These are phyloP conservation scores for Solea senegalensis DNA, from an alignment of 2,113 vertebrate genomes.

Conservation along the genomic window DNA sequence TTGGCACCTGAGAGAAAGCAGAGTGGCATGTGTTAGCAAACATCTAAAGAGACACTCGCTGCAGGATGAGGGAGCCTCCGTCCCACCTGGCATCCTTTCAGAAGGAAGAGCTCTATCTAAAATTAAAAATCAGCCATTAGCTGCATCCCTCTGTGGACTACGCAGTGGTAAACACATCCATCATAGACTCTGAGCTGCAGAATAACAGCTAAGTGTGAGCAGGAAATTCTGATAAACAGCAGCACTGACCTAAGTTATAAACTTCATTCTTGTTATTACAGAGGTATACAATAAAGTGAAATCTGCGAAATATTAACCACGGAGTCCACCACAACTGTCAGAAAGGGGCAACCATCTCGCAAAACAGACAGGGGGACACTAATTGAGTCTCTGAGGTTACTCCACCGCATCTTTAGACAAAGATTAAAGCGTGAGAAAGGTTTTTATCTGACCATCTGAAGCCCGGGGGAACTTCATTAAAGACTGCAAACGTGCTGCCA, in stretches of 20 bases:
- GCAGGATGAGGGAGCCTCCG: too few relatives aligned
- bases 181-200: neutral
- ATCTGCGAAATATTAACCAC: neutral
- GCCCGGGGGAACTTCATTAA: conserved; percentile 5
- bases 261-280: neutral
- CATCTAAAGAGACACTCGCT: neutral
- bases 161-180: conserved; percentile 6
- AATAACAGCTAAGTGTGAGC: neutral
- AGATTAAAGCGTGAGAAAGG: conserved; percentile 7
- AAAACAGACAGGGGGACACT: conserved; percentile 47
- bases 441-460: conserved; percentile 8
- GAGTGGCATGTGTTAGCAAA: conserved; percentile 1
- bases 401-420: conserved; percentile 7
- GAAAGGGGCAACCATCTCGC: neutral
- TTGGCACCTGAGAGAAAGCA: conserved; percentile 87
- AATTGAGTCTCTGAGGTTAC: conserved; percentile 11
- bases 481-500: conserved; percentile 19
- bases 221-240: neutral
- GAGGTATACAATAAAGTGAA: neutral
- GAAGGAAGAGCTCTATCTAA: neutral
- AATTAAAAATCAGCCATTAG: neutral
- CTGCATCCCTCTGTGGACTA: neutral
- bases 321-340: conserved; percentile 8
- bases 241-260: neutral
- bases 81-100: too few relatives aligned